phyloP scores from a whole-genome alignment of 2,113 vertebrate genomes.

The Syngnathus floridae region DNA sequence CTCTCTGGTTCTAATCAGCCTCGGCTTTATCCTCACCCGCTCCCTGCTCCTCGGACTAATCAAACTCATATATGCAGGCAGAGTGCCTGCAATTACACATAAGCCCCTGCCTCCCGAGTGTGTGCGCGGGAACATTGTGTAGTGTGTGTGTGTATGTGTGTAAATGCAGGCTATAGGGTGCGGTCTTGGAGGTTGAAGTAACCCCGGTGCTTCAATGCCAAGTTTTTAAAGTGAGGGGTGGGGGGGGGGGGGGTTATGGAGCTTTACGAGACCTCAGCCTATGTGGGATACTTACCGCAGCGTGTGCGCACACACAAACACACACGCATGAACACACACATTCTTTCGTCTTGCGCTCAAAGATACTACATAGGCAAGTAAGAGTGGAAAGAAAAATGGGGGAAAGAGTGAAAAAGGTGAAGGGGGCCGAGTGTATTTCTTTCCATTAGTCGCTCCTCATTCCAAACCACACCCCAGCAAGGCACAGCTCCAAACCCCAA shows the following conservation, averaged over 20 bases:
- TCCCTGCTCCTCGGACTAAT: conserved; percentile 63
- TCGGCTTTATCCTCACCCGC: conserved; percentile 60
- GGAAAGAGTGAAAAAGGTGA: conserved; percentile 40
- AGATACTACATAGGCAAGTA: conserved; percentile 27
- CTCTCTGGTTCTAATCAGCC: conserved; percentile 66
- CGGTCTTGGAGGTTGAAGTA: conserved; percentile 63
- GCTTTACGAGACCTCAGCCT: conserved; percentile 66
- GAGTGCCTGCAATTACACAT: conserved; percentile 66
- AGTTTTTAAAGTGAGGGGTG: conserved; percentile 51
- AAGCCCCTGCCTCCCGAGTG: conserved; percentile 43
- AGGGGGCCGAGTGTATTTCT: conserved; percentile 48
- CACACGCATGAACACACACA: conserved; percentile 18
- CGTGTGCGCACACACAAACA: conserved; percentile 22
- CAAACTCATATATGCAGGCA: conserved; percentile 69
- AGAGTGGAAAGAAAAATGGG: conserved; percentile 17
- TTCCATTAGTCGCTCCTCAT: conserved; percentile 45
- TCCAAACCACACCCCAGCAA: conserved; percentile 62
- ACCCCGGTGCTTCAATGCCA: conserved; percentile 50
- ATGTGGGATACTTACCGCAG: conserved; percentile 58
- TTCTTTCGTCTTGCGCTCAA: conserved; percentile 12
- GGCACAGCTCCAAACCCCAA: conserved; percentile 53
- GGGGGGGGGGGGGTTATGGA: conserved; percentile 40
- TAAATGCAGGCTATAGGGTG: conserved; percentile 37
- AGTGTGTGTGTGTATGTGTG: conserved; percentile 12
- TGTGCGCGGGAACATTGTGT: not conserved